Evolutionary conservation across 2,113 vertebrate genomes (phyloP), one percentile per base, ranked within the genome.

Genomic region (Colius striatus): DNA sequence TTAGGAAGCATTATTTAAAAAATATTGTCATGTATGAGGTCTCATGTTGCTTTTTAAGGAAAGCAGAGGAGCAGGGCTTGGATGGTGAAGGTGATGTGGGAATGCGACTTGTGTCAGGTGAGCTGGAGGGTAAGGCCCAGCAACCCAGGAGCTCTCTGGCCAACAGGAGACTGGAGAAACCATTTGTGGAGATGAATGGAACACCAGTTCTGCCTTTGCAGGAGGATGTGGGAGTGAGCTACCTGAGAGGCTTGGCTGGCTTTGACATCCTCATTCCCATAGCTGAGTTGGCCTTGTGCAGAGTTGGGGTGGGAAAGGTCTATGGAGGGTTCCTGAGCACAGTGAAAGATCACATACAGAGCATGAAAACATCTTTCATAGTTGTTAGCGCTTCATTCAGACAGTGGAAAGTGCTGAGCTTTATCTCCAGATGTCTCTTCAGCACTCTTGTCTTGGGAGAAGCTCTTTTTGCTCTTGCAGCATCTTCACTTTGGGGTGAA

Each of bases 201-300:
- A 9, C 34, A n/a, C 14, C 34, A 66, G 3, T 25, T 55, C 70
- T 70, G 79, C 51, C 32, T 65, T 63, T 50, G 50, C 41, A 22
- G 13, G 16, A 22, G 1, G 0, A 3, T 32, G 30, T 82, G 32
- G 29, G 36, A 73, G 3, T 7, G 66, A 68, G 47, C 21, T 79
- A 41, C 26, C 45, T 13, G 43, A 45, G 38, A 13, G 13, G 11
- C 21, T 61, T 45, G 36, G 5, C n/a, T 83, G 62, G 18, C 18
- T 80, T 78, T 71, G n/a, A 21, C 41, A 54, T 0, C 0, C 65
- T 77, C 3, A 0, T 65, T 78, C 7, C 29, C 0, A 0, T 13
- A 76, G 32, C 45, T 57, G 53, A 27, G 38, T 82, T 41, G 63
- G 7, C 23, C 26, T 87, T 0, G 2, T 5, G 11, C 18, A 7